Evolutionary conservation across 2,113 vertebrate species (phyloP), one percentile per base, ranked within the genome.

Genomic region (Melanostigma gelatinosum): DNA sequence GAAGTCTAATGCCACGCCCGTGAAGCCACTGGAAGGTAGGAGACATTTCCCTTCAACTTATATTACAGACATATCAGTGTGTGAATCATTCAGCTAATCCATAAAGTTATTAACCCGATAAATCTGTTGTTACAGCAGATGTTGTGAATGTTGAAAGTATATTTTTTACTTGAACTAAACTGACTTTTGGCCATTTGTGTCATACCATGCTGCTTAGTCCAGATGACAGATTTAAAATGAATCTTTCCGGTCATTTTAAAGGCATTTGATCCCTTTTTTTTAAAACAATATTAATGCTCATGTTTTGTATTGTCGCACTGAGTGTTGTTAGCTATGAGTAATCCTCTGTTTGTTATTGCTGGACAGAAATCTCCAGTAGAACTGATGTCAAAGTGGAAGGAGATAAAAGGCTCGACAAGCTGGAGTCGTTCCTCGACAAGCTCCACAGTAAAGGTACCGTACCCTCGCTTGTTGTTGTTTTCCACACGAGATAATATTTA

Each of bases 361-460:
- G 42, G 8, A 61, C 89, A 96, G 95, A 95, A 89, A 96, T 96
- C 79, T 93, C 94, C 78, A 94, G 79, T 22, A 90, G 88, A 60
- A 89, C 84, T 58, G 93, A 89, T 29, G 80, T 93, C 8, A 91
- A 93, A 57, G 90, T 94, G 66, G 94, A 96, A 75, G 94, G 95
- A 52, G 95, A 96, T 68, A 95, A 95, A 79, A 92, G 95, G 9
- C 92, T 96, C 0, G 95, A 96, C 90, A 96, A 96, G 82, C 91
- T 96, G 0, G 95, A 96, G 83, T 96, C 94, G n/a, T 96, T 96
- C 82, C 91, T 96, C 8, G 95, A 96, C 86, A 95, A 92, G 82
- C 93, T 96, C 22, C 94, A 95, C 71, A 95, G 79, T 85, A 95
- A 95, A 95, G 92, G 95, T 95, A 79, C 42, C 12, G 0, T 52